A percentile compares a stretch with the other conserved stretches of the same genome.
phyloP scores from a whole-genome alignment of 2,113 vertebrate species.

The Pardalotus punctatus region DNA sequence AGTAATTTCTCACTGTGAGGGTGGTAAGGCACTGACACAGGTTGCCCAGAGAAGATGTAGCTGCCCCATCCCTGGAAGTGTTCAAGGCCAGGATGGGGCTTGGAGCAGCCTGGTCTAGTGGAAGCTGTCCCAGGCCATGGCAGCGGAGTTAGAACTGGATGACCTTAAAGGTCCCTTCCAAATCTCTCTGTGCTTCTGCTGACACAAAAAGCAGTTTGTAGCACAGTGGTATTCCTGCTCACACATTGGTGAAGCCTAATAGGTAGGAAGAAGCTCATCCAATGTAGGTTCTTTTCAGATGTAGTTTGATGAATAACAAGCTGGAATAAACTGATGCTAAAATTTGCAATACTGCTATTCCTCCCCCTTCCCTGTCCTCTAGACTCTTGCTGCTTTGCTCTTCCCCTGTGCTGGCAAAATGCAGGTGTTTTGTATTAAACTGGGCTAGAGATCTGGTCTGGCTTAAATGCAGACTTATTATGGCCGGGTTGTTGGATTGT shows the following conservation, averaged over 20 bases:
- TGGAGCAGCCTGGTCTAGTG: background rate
- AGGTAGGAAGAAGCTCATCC: background rate
- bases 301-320: background rate
- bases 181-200: rapidly evolving
- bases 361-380: background rate
- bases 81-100: background rate
- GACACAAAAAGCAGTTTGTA: rapidly evolving
- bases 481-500: background rate
- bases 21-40: rapidly evolving
- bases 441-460: background rate
- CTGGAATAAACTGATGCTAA: background rate
- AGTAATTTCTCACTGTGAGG: rapidly evolving
- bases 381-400: background rate
- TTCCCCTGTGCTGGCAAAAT: background rate
- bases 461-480: background rate
- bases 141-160: rapidly evolving
- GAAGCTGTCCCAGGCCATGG: rapidly evolving
- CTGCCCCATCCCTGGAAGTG: background rate
- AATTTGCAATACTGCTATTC: background rate
- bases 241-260: rapidly evolving
- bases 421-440: rapidly evolving
- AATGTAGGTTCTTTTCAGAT: background rate
- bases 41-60: background rate
- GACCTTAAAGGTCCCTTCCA: background rate
- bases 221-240: background rate